Evolutionary conservation across 2,888 invertebrate species (phyloP).

Genomic region (Volucella zonaria): DNA sequence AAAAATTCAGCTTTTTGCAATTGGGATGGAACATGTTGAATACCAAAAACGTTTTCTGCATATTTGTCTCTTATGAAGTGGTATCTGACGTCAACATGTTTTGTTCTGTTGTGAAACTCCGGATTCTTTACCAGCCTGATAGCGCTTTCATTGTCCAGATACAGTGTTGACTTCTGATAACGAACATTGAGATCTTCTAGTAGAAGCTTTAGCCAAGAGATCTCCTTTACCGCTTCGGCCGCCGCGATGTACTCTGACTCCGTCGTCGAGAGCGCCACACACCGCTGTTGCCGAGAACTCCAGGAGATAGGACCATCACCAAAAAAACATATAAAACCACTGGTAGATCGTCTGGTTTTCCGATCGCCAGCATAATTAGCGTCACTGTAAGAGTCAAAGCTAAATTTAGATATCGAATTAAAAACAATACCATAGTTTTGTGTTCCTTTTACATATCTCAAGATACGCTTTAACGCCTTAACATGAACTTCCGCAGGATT

Average conservation of each 20-base stretch:
- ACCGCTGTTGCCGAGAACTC: neutral
- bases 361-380: slow-evolving; percentile 18
- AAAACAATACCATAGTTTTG: slow-evolving; percentile 29
- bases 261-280: slow-evolving; percentile 76
- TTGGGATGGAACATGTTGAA: slow-evolving; percentile 15
- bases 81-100: slow-evolving; percentile 32
- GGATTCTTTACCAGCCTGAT: slow-evolving; percentile 40
- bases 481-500: slow-evolving; percentile 22
- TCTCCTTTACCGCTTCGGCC: slow-evolving; percentile 75
- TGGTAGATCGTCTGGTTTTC: slow-evolving; percentile 24
- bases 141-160: slow-evolving; percentile 75
- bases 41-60: slow-evolving; percentile 9
- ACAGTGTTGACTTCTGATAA: slow-evolving; percentile 47
- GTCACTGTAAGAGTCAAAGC: slow-evolving; percentile 18
- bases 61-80: slow-evolving; percentile 32
- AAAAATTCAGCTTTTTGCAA: slow-evolving; percentile 6
- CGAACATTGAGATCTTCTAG: slow-evolving; percentile 18
- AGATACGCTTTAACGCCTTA: slow-evolving; percentile 32
- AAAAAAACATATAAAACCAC: slow-evolving; percentile 18
- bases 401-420: neutral
- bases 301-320: slow-evolving; percentile 13
- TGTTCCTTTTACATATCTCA: slow-evolving; percentile 52
- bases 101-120: slow-evolving; percentile 44
- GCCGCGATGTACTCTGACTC: slow-evolving; percentile 76
- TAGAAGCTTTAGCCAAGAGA: slow-evolving; percentile 75